Evolutionary conservation across 1,140 invertebrate species (phyloP).

Genomic region (Subanguina moxae): DNA sequence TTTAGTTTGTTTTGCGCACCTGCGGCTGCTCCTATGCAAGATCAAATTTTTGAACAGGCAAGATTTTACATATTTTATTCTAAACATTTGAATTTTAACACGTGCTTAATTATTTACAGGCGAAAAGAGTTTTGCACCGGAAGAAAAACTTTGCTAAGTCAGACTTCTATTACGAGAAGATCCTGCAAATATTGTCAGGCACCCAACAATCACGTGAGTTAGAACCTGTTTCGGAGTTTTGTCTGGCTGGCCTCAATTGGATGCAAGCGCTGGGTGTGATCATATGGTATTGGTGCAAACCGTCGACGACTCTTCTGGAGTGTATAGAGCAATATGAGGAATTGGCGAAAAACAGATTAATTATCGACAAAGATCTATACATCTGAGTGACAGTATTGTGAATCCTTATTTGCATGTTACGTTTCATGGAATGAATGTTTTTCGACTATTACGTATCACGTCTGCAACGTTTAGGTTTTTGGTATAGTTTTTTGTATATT

Average conservation of each 20-base stretch:
- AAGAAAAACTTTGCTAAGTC: neutral
- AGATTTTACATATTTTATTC: neutral
- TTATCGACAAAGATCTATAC: neutral
- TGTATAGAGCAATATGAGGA: neutral
- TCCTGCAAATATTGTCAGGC: neutral
- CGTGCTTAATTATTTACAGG: too few relatives aligned
- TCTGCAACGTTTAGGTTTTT: too few relatives aligned
- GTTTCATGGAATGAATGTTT: too few relatives aligned
- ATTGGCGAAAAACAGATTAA: neutral
- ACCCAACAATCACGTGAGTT: neutral
- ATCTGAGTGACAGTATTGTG: too few relatives aligned
- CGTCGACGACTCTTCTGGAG: neutral
- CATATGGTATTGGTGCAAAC: constrained; percentile 5
- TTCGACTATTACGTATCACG: too few relatives aligned
- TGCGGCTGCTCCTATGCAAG: neutral
- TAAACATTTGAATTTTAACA: neutral
- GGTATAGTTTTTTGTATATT: too few relatives aligned
- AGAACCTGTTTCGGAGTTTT: neutral
- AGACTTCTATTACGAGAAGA: neutral
- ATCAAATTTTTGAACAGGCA: neutral
- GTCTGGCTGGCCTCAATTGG: neutral
- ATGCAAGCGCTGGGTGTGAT: constrained; percentile 3
- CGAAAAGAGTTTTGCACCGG: neutral
- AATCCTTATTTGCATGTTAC: too few relatives aligned
- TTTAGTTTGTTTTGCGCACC: neutral